Evolutionary conservation across 2,888 invertebrate genomes (phyloP), one percentile per base, ranked within the genome.

Genomic region (Conchocele bisecta): DNA sequence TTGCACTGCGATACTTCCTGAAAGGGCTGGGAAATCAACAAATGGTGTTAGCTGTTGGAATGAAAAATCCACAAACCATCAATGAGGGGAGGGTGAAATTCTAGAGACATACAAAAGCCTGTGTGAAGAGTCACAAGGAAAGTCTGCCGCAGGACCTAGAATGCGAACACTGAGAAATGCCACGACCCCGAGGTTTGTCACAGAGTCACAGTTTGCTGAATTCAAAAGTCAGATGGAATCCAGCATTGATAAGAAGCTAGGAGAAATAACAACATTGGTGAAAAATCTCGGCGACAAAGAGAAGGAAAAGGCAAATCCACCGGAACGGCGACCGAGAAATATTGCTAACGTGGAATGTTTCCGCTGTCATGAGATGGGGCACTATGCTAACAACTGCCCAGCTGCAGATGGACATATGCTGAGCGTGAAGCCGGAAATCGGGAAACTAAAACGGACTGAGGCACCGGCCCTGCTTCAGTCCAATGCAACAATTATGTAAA

Each of bases 381-480:
- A 50, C 24, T 53, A 17, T 29, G 28, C 48, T 7, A 41, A 26
- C n/a, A 31, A 53, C 28, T 46, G 46, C 42, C 41, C n/a, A 37
- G n/a, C 15, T 13, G 20, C 20, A 11, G 20, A 46, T 33, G 33
- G 26, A 9, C 44, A n/a, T 7, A 26, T 7, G 17, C 13, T 24
- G n/a, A n/a, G 11, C 11, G 20, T 24, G 3, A 5, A 46, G 5
- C 33, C 29, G 7, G 29, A 17, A 29, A 13, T 26, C 28, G 67
- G 67, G 33, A 72, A 72, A 72, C 72, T 67, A 63, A 29, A 13
- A 13, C 7, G 31, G 67, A 72, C 72, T 53, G 44, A 20, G n/a
- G 29, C 67, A 28, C 44, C 37, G 63, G 72, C 67, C 72, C 72
- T 42, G n/a, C n/a, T n/a, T n/a, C n/a, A n/a, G n/a, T n/a, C n/a